Evolutionary conservation across 2,888 invertebrate species (phyloP), one percentile per base, ranked within the genome.

Genomic region (Chalcosyrphus nemorum): DNA sequence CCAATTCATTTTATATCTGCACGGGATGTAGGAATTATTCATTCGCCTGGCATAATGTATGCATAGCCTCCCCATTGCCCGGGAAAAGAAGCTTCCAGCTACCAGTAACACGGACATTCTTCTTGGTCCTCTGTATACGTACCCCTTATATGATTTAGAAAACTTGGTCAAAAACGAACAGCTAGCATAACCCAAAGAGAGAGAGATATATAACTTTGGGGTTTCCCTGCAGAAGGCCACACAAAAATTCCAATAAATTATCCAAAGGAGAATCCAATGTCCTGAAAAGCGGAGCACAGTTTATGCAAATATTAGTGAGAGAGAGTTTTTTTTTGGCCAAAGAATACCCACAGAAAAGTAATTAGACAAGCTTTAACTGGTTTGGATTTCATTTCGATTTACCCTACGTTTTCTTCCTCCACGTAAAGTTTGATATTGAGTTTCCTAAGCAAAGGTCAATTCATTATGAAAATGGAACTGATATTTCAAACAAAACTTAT

Each of bases 1-100:
- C 70, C 61, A 70, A 75, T 80, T 65, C 84, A 75, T 84, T 74
- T n/a, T 70, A 81, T 78, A 72, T 84, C 78, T 84, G 82, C 47
- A 61, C 56, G 24, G 57, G 71, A 66, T 80, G 70, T 74, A 47
- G 65, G 50, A 78, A 75, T 84, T 84, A 84, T 84, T 84, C 78
- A 84, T 80, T 80, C 65, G 45, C 43, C 43, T 41, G 45, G 50
- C 21, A 59, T 84, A 80, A 84, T 84, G 29, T 84, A 84, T 84
- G 84, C 80, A 84, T 84, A 80, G 80, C 80, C 78, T 45, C 15
- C 63, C 45, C 38, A 56, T 21, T 57, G 61, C 15, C 68, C 35
- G 50, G n/a, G n/a, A 21, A 61, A 11, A 50, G 45, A 54, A 84
- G 59, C 54, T 66, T 59, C 43, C 21, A 45, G 45, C 35, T n/a